Base-by-base conservation (phyloP, 2,797 vertebrate genomes). In the Falco cherrug region DNA sequence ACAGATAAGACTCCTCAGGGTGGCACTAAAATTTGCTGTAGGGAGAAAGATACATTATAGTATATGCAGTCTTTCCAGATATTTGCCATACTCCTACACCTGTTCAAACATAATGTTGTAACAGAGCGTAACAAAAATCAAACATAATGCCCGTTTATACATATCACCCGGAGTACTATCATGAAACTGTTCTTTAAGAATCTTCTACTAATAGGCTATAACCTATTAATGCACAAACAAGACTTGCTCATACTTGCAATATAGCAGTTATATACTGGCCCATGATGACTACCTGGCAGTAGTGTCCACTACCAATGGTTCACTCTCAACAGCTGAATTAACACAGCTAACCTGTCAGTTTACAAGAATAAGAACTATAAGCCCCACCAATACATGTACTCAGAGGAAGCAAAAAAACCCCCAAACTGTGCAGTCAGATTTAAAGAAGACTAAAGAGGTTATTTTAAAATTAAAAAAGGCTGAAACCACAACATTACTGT, bases 21-120 rank as follows among this genome's bases (percentile, higher is more conserved):
- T 98, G 98, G 98, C 98, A 97, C 98, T 98, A 98, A 98, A 97
- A 97, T 98, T 98, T 96, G 98, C 97, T 97, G 98, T 97, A 98
- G 98, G 98, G 97, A 98, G 98, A 93, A 98, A 97, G 98, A 98
- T 93, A 98, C 98, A 98, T 97, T 97, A 98, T 97, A 98, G 97
- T 98, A 98, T 97, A 97, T 97, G 98, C 98, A 98, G 98, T 98
- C 98, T 98, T 98, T 98, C 98, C 98, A 99, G 95, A 97, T 98
- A 97, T 98, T 98, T 98, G 98, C 98, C 98, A 98, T 98, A 98
- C 98, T 98, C 97, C 91, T 97, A 98, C 43, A 96, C 94, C 94
- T 97, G 86, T 94, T 95, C 87, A 87, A 97, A 93, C 83, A 97
- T 97, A 97, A 94, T 11, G 60, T 90, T 90, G 12, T 28, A 97